Percentiles rank a stretch among this genome's conserved stretches.
These are phyloP conservation scores for Notechis scutatus DNA, from an alignment of 2,113 vertebrate genomes.

Conservation along the genomic window DNA sequence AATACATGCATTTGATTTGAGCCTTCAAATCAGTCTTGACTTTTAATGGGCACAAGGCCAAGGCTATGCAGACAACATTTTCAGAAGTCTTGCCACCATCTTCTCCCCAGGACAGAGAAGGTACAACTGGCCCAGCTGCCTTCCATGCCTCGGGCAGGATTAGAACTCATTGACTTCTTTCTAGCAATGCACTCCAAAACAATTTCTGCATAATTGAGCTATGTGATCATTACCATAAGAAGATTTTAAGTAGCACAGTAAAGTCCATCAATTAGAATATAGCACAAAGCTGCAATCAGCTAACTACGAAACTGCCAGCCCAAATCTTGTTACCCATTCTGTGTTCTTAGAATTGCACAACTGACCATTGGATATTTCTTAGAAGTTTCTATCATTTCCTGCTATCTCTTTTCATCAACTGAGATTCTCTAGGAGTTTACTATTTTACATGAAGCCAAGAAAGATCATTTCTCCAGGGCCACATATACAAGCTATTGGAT, in stretches of 20 bases:
- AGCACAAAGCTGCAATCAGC: background rate
- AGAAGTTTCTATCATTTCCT: no score
- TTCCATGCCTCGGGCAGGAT: background rate
- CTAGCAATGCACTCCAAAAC: background rate
- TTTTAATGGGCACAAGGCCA: background rate
- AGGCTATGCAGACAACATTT: background rate
- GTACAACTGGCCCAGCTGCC: background rate
- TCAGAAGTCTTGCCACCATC: background rate
- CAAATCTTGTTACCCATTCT: background rate
- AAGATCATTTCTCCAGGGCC: conserved; percentile 2
- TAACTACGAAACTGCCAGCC: background rate
- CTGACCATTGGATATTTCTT: no score
- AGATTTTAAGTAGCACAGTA: background rate
- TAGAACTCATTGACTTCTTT: background rate
- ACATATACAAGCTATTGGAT: conserved; percentile 8
- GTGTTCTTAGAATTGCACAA: background rate
- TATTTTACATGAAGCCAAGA: background rate
- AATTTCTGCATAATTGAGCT: background rate
- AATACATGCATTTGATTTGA: background rate
- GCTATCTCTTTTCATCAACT: background rate
- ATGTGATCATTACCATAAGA: background rate
- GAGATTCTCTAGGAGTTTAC: background rate
- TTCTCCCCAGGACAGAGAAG: background rate
- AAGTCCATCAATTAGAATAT: background rate
- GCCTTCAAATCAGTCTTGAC: background rate